These are phyloP conservation scores for Notothenia rossii DNA, from an alignment of 2,113 vertebrate genomes.

Conservation along the genomic window DNA sequence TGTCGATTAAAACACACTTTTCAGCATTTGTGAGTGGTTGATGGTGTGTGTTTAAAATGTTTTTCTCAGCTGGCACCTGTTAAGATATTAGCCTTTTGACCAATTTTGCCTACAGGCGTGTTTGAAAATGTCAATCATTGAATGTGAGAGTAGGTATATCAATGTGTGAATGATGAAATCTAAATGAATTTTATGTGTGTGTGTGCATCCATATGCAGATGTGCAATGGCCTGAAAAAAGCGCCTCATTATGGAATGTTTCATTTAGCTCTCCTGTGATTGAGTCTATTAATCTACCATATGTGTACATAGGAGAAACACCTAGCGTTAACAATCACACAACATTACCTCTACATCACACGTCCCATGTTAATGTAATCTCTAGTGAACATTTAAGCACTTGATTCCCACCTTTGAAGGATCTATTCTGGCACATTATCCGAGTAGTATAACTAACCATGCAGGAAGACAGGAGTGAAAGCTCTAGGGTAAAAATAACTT, in stretches of 20 bases:
- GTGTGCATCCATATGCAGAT: background rate
- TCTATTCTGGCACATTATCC: slow-evolving; percentile 32
- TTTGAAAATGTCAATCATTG: slow-evolving; percentile 58
- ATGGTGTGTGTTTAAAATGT: slow-evolving; percentile 40
- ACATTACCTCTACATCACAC: background rate
- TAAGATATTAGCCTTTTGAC: slow-evolving; percentile 53
- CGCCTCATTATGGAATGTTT: background rate
- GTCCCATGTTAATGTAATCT: slow-evolving; percentile 2
- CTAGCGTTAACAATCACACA: background rate
- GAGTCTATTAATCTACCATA: background rate
- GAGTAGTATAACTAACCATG: slow-evolving; percentile 27
- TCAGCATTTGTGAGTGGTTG: slow-evolving; percentile 39
- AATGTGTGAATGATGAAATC: background rate
- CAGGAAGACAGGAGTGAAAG: slow-evolving; percentile 39
- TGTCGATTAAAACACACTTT: slow-evolving; percentile 58
- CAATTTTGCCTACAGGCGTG: slow-evolving; percentile 18
- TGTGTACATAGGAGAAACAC: background rate
- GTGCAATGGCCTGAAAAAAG: background rate
- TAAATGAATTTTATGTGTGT: slow-evolving; percentile 2
- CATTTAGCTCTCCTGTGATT: background rate
- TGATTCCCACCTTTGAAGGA: slow-evolving; percentile 21
- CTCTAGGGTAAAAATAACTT: slow-evolving; percentile 44
- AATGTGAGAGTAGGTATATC: background rate
- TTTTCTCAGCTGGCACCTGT: slow-evolving; percentile 38
- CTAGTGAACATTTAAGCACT: slow-evolving; percentile 27